These are phyloP conservation scores for Umimayanthus kanabou DNA, from an alignment of 92 coral and sea anemone species.

Conservation along the genomic window DNA sequence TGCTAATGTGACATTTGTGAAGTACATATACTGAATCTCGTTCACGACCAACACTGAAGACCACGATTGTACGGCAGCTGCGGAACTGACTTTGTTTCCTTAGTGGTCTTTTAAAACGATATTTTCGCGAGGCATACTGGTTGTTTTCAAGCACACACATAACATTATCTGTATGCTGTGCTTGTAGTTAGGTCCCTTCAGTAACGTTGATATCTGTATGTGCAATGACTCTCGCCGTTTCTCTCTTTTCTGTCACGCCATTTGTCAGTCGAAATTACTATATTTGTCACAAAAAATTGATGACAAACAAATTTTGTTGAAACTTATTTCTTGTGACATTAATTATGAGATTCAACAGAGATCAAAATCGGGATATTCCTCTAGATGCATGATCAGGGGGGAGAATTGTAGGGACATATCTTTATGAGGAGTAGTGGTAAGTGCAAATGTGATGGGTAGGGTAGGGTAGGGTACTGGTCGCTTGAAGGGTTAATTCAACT, in stretches of 20 bases:
- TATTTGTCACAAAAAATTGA: not conserved
- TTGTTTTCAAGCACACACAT: not conserved
- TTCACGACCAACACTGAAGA: not conserved
- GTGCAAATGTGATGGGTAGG: not conserved
- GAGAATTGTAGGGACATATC: not conserved
- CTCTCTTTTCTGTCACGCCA: not conserved
- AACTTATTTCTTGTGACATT: not conserved
- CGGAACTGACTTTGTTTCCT: not conserved
- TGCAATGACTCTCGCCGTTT: not conserved
- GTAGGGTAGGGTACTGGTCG: not conserved
- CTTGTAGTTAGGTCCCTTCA: not conserved
- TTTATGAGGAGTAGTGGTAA: not conserved
- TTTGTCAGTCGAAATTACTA: not conserved
- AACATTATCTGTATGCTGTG: not conserved
- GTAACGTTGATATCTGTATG: no score
- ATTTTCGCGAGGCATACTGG: not conserved
- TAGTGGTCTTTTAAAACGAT: not conserved
- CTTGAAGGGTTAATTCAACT: no score
- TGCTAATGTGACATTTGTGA: not conserved
- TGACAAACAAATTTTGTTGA: not conserved
- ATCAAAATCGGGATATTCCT: not conserved
- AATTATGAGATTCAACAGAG: not conserved
- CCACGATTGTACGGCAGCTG: not conserved
- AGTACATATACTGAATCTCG: not conserved
- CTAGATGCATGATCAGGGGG: not conserved